phyloP scores from a whole-genome alignment of 1,140 invertebrate genomes.

The Parasteatoda tepidariorum region DNA sequence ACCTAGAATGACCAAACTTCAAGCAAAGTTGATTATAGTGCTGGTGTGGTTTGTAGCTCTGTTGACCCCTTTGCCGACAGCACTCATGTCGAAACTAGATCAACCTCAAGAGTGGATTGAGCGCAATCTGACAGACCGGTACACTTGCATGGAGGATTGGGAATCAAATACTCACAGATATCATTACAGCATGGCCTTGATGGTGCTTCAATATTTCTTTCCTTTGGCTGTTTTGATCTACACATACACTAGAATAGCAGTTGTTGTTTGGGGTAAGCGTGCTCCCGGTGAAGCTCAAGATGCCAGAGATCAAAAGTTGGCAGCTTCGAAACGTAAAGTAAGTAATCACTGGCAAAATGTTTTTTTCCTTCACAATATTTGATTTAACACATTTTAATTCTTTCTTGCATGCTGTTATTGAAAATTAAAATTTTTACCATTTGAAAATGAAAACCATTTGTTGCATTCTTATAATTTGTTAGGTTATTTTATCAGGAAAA shows the following conservation, averaged over 20 bases:
- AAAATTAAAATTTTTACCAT: background rate
- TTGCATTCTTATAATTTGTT: no score
- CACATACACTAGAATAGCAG: constrained; percentile 86
- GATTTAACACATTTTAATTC: no score
- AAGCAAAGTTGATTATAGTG: constrained; percentile 78
- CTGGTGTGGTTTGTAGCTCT: constrained; percentile 82
- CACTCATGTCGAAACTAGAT: constrained; percentile 73
- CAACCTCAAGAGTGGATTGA: constrained; percentile 74
- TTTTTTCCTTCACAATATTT: background rate
- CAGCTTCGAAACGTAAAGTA: constrained; percentile 89
- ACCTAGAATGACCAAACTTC: constrained; percentile 80
- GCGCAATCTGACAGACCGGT: constrained; percentile 74
- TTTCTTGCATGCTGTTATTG: no score
- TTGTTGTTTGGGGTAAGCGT: constrained; percentile 89
- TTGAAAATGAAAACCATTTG: no score
- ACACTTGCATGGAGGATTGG: constrained; percentile 63
- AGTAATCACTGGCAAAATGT: constrained; percentile 61
- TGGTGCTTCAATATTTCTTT: constrained; percentile 86
- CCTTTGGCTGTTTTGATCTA: constrained; percentile 84
- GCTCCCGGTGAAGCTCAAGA: constrained; percentile 87
- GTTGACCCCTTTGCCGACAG: constrained; percentile 82
- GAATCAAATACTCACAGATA: constrained; percentile 70
- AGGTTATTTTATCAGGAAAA: background rate
- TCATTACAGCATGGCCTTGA: constrained; percentile 80
- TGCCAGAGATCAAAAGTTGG: constrained; percentile 82